These are phyloP conservation scores for Myiotriccus ornatus DNA, from an alignment of 2,797 vertebrate species.

Conservation along the genomic window DNA sequence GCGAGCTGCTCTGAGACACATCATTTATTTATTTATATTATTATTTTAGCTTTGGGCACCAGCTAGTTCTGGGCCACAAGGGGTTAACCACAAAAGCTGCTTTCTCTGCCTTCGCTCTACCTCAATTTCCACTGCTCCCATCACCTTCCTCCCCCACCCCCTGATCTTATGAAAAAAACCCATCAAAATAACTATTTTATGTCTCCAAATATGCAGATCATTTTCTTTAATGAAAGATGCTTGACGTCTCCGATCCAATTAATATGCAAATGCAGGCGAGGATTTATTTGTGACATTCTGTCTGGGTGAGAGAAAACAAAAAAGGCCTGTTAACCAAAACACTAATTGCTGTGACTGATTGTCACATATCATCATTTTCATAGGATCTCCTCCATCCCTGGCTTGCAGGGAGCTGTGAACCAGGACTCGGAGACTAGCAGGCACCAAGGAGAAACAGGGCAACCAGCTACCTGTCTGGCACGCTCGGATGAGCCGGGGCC, in stretches of 20 bases:
- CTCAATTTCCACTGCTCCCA: slow-evolving; percentile 97
- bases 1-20: not conserved
- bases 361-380: slow-evolving; percentile 99
- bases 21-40: slow-evolving; percentile 64
- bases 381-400: slow-evolving; percentile 94
- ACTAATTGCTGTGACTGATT: slow-evolving; percentile 99
- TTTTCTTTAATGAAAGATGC: slow-evolving; percentile 99
- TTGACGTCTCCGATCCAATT: slow-evolving; percentile 99
- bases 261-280: slow-evolving; percentile 99
- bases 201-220: slow-evolving; percentile 99
- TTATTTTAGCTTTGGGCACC: slow-evolving; percentile 14
- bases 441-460: slow-evolving; percentile 83
- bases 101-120: slow-evolving; percentile 75
- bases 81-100: slow-evolving; percentile 77
- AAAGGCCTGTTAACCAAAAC: slow-evolving; percentile 99
- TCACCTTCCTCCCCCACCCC: slow-evolving; percentile 89
- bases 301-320: slow-evolving; percentile 99
- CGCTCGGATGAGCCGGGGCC: slow-evolving; percentile 21
- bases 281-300: slow-evolving; percentile 99
- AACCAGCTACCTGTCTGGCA: slow-evolving; percentile 68
- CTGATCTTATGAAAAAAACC: slow-evolving; percentile 85
- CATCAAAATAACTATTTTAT: slow-evolving; percentile 99
- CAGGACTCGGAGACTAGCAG: slow-evolving; percentile 69
- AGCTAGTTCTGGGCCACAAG: slow-evolving; percentile 36
- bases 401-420: slow-evolving; percentile 80